Conservation (phyloP, 2,797 vertebrate species). For the Megaceryle alcyon region DNA sequence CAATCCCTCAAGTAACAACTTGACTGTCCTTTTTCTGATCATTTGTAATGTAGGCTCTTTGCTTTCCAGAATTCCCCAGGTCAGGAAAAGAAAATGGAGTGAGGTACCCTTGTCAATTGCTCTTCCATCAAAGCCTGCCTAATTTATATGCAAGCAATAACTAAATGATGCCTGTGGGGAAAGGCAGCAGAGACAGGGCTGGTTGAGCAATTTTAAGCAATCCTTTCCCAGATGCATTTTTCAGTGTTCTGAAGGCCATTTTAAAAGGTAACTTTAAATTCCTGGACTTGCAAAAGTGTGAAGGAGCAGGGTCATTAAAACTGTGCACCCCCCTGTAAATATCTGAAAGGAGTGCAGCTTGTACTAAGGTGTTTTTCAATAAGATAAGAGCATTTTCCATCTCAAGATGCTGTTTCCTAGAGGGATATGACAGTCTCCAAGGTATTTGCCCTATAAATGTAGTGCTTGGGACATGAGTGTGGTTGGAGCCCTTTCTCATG, state of each 20-base stretch:
- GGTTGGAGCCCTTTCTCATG: neutral
- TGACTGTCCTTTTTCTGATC: neutral
- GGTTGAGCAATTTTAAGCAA: neutral
- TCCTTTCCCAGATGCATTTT: slow-evolving; percentile 20
- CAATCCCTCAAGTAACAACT: neutral
- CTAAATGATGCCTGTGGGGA: slow-evolving; percentile 51
- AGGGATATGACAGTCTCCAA: neutral
- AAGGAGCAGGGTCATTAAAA: neutral
- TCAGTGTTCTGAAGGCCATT: slow-evolving; percentile 17
- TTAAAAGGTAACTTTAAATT: slow-evolving; percentile 15
- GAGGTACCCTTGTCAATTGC: slow-evolving; percentile 31
- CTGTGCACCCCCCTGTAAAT: neutral
- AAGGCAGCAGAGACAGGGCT: slow-evolving; percentile 43
- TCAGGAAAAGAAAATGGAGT: neutral
- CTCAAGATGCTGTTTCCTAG: neutral
- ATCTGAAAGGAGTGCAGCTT: neutral
- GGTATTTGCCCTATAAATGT: neutral
- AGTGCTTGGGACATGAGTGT: neutral
- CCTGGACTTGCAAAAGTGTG: neutral
- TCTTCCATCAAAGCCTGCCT: slow-evolving; percentile 35
- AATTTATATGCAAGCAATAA: slow-evolving; percentile 58
- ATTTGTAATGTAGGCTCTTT: neutral
- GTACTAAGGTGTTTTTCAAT: neutral
- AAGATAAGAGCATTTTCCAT: neutral
- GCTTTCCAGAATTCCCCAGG: neutral